Percentiles rank a stretch among this genome's conserved stretches.
Conservation (phyloP, 1,140 invertebrate genomes). For the Battus philenor region DNA sequence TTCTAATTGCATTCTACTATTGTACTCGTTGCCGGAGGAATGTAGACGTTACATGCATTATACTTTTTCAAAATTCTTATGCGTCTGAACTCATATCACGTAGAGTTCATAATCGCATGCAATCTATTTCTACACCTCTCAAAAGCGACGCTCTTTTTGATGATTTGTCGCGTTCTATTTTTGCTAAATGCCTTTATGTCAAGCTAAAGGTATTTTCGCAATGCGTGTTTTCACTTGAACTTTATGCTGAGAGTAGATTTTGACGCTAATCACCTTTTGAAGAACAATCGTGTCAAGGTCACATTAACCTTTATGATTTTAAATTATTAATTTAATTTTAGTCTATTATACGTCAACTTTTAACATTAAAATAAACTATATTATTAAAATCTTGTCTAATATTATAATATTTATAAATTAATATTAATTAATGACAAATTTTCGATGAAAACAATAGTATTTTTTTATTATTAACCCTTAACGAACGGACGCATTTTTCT, state of each 20-base stretch:
- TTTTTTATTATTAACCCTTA: too few species aligned
- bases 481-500: too few species aligned
- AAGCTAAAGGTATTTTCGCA: conserved; percentile 43
- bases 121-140: conserved; percentile 20
- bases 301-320: conserved; percentile 2
- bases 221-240: conserved; percentile 23
- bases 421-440: too few species aligned
- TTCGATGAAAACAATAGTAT: too few species aligned
- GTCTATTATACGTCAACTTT: too few species aligned
- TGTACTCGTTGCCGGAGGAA: conserved; percentile 32
- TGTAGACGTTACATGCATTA: conserved; percentile 18
- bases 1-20: conserved; percentile 54
- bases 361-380: too few species aligned
- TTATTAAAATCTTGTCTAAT: too few species aligned
- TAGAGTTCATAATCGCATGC: conserved; percentile 27
- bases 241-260: conserved; percentile 5
- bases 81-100: conserved; percentile 5
- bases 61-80: conserved; percentile 19
- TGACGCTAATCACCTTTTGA: conserved; percentile 16
- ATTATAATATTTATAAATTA: too few species aligned
- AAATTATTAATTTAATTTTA: neutral
- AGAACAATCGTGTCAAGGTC: conserved; percentile 25
- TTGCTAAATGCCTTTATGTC: conserved; percentile 35
- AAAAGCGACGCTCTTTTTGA: conserved; percentile 34
- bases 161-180: conserved; percentile 65